Conservation (phyloP, 2,113 vertebrate genomes). For the Sturnus vulgaris region DNA sequence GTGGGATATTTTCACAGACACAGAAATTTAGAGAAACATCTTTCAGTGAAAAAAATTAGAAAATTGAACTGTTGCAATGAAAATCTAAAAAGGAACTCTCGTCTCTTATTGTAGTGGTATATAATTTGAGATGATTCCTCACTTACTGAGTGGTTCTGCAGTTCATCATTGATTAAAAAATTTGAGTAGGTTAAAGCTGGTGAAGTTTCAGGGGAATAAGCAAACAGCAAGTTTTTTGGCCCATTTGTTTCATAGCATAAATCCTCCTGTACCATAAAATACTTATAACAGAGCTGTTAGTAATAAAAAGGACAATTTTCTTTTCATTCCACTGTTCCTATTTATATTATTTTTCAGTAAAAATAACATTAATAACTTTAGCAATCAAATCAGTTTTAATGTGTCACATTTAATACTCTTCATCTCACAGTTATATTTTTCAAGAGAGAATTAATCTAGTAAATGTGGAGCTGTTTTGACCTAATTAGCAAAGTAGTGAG, state of each 20-base stretch:
- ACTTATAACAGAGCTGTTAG: not conserved
- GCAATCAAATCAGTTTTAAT: constrained; percentile 13
- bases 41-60: not conserved
- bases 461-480: not conserved
- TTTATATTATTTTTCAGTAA: not conserved
- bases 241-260: constrained; percentile 22
- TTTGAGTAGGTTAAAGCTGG: not conserved
- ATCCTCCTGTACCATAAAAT: not conserved
- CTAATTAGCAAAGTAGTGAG: not conserved
- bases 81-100: not conserved
- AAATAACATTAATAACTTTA: constrained; percentile 16
- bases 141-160: not conserved
- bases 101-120: not conserved
- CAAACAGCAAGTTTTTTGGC: constrained; percentile 1
- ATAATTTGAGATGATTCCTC: not conserved
- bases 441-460: not conserved
- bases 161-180: not conserved
- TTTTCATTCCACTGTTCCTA: not conserved
- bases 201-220: not conserved
- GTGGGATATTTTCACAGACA: not conserved
- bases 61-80: not conserved
- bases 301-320: not conserved
- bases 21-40: not conserved
- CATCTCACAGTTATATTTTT: not conserved
- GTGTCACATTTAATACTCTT: not conserved